Base-by-base conservation (phyloP, 1,140 invertebrate species). In the Riptortus pedestris region DNA sequence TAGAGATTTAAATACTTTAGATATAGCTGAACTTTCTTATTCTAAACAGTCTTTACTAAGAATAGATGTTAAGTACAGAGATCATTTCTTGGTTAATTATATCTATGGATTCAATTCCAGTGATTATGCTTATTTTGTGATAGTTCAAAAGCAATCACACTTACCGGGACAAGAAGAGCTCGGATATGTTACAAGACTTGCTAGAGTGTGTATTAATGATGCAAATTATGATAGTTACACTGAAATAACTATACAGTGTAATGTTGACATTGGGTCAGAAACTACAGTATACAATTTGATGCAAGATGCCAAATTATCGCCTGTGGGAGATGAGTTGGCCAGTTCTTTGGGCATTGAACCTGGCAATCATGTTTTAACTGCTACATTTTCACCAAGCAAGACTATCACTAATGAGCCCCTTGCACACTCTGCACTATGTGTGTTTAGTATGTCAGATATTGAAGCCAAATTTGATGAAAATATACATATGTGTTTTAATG, bases 401-500 rank as follows among this genome's bases (percentile, higher is more conserved):
- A 87, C 87, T 66, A 90, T 91, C 55, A 87, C 83, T 26, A 88
- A 88, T 73, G 86, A 87, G 69, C 85, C 87, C 0, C 74, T 82
- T 66, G 70, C 81, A 5, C 83, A 85, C 55, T 94, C 92, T 2
- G 93, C 91, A 0, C 73, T 98, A 65, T 93, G 90, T 75, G 78
- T 90, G 24, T 92, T 87, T 75, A 88, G 87, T 66, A 76, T 97
- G 61, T 81, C 86, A 67, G 86, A 93, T 45, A 91, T 98, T 68
- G 90, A 96, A 72, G 84, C 85, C 60, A 90, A 90, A 71, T 97
- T 98, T 74, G 92, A 91, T 70, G 88, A 94, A 75, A 97, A 96
- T 76, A 95, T 96, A 70, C 33, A 95, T 73, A 90, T 93, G 85
- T 98, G 94, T 76, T 96, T 97, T 73, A 93, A 96, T 76, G 92